Percentiles rank a stretch among this genome's conserved stretches.
Conservation (phyloP, 2,113 vertebrate genomes). For the Xiphorhynchus elegans region DNA sequence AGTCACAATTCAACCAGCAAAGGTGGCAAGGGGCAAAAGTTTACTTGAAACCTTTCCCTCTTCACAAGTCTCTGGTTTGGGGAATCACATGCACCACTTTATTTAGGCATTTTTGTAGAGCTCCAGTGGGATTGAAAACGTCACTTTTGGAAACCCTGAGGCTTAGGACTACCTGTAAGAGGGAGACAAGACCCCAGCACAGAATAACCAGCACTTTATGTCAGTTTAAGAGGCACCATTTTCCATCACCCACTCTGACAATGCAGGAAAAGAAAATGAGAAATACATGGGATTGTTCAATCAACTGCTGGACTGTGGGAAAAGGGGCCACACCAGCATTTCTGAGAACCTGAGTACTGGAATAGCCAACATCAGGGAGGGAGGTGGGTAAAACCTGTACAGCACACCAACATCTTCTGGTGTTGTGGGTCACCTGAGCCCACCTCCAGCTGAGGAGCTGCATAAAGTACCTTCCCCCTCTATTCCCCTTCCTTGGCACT, state of each 20-base stretch:
- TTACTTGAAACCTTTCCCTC: neutral
- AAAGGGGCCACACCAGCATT: accelerated
- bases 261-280: neutral
- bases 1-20: neutral
- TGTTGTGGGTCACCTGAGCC: accelerated
- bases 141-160: neutral
- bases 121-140: neutral
- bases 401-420: neutral
- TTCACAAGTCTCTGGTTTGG: neutral
- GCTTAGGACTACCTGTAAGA: neutral
- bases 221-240: neutral
- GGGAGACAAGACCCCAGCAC: neutral
- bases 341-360: neutral
- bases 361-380: neutral
- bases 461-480: accelerated
- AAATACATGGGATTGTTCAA: neutral
- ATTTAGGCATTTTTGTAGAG: neutral
- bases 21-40: neutral
- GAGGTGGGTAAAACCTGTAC: neutral
- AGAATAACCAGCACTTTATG: accelerated
- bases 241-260: neutral
- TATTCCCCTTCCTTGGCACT: neutral
- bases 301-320: neutral
- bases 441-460: neutral
- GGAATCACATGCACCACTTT: neutral